A percentile compares a stretch with the other conserved stretches of the same genome.
Evolutionary conservation across 1,140 invertebrate genomes (phyloP).

Genomic region (Ostrea edulis): DNA sequence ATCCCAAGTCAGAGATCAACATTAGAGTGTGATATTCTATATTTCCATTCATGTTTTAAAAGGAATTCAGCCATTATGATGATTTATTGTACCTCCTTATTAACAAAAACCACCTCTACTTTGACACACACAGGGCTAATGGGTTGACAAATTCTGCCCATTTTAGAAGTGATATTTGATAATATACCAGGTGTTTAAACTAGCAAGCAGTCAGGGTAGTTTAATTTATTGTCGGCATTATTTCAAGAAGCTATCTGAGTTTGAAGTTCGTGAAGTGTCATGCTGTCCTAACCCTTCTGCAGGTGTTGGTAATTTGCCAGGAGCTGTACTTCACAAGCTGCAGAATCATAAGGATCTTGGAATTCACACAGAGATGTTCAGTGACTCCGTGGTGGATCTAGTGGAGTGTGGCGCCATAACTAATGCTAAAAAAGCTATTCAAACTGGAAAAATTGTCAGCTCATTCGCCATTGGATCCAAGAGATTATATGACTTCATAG

Average conservation of each 20-base stretch:
- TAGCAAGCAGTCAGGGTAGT: too few relatives aligned
- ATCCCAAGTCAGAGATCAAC: too few relatives aligned
- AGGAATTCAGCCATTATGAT: too few relatives aligned
- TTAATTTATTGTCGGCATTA: too few relatives aligned
- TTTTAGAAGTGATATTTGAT: too few relatives aligned
- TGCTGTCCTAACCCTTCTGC: slow-evolving; percentile 52
- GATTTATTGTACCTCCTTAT: too few relatives aligned
- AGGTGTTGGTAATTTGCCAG: slow-evolving; percentile 95
- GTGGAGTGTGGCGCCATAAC: slow-evolving; percentile 91
- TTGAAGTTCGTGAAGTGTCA: neutral
- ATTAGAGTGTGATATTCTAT: too few relatives aligned
- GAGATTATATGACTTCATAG: slow-evolving; percentile 93
- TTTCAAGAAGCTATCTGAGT: neutral
- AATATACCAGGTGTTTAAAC: too few relatives aligned
- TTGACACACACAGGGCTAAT: too few relatives aligned
- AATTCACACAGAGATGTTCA: slow-evolving; percentile 96
- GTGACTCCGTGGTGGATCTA: slow-evolving; percentile 92
- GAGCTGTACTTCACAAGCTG: slow-evolving; percentile 90
- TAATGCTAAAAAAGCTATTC: slow-evolving; percentile 89
- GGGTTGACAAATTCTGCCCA: too few relatives aligned
- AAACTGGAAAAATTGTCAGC: slow-evolving; percentile 91
- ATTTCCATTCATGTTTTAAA: too few relatives aligned
- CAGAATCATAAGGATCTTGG: slow-evolving; percentile 94
- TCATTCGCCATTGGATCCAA: slow-evolving; percentile 92
- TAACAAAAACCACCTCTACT: too few relatives aligned